Base-by-base conservation (phyloP, 2,888 invertebrate species). In the Vannuccia rotundouncinata region DNA sequence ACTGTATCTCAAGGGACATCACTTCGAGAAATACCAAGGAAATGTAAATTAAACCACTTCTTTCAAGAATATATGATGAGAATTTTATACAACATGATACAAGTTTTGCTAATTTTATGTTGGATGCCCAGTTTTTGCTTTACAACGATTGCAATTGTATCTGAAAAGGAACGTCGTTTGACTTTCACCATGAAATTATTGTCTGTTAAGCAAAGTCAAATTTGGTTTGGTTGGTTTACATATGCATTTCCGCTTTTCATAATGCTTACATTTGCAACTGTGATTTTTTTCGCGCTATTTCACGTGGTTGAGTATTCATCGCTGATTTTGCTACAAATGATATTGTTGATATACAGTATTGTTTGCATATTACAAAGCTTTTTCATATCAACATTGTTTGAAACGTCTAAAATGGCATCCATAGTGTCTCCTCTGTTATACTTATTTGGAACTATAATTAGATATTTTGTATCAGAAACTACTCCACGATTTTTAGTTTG, bases 91-190 rank as follows among this genome's bases (percentile, higher is more conserved):
- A 13, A 5, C 22, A 2, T 22, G 25, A 22, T 66, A 5, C 22
- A 66, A n/a, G 22, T 66, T 2, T 66, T 66, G 66, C 2, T 66
- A 2, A 66, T 66, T 13, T 5, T 66, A 13, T 66, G 66, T 22
- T 66, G 66, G 66, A 66, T 66, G 66, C 66, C 66, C 13, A 66
- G 66, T 66, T 66, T 66, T 66, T 66, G 66, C 22, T 66, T 22
- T 13, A 66, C 66, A 66, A 22, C 25, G 2, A 22, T 66, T 13
- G 66, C 66, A 5, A 66, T 66, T 66, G 66, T 66, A n/a, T 22
- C 22, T 22, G 66, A 66, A 22, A 66, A 66, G 66, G 66, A 66
- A 22, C 13, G 25, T 22, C 66, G 66, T 2, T 22, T 66, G 25
- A 66, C 66, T 5, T 66, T 66, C 25, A 66, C 66, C 5, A 22